Conservation (phyloP, 2,113 vertebrate species). For the Seriola quinqueradiata region DNA sequence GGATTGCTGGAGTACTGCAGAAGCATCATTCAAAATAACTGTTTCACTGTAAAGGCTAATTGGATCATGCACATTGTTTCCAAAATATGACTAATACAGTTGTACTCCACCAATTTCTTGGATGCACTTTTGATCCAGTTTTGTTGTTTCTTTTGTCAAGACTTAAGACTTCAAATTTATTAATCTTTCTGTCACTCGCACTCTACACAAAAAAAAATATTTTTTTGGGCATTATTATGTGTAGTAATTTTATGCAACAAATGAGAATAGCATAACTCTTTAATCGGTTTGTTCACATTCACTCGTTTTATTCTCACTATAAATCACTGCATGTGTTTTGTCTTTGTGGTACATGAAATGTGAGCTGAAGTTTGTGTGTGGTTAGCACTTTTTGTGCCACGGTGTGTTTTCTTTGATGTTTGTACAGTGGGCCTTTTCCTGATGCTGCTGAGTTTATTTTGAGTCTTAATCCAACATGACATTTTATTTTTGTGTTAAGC, state of each 20-base stretch:
- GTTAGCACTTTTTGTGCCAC: conserved; percentile 15
- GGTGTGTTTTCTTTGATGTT: background rate
- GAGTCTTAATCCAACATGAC: conserved; percentile 29
- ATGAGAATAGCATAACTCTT: conserved; percentile 14
- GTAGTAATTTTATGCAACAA: conserved; percentile 13
- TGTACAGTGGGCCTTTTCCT: conserved; percentile 38
- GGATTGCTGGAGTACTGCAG: background rate
- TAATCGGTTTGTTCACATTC: conserved; percentile 4
- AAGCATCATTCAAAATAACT: background rate
- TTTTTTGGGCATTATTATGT: conserved; percentile 33
- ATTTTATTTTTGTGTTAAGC: conserved; percentile 18
- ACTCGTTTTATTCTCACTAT: background rate
- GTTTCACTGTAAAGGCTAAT: background rate
- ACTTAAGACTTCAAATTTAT: background rate
- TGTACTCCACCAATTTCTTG: background rate
- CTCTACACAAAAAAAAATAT: background rate
- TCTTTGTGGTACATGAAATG: conserved; percentile 29
- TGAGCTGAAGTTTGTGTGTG: conserved; percentile 1
- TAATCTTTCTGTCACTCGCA: background rate
- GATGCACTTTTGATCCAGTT: too few species aligned
- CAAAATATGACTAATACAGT: background rate
- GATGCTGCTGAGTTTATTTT: conserved; percentile 59
- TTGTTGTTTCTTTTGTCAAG: too few species aligned
- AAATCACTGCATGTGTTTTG: conserved; percentile 17
- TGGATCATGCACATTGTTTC: background rate